Evolutionary conservation across 2,888 invertebrate species (phyloP).

Genomic region (Mimas tiliae): DNA sequence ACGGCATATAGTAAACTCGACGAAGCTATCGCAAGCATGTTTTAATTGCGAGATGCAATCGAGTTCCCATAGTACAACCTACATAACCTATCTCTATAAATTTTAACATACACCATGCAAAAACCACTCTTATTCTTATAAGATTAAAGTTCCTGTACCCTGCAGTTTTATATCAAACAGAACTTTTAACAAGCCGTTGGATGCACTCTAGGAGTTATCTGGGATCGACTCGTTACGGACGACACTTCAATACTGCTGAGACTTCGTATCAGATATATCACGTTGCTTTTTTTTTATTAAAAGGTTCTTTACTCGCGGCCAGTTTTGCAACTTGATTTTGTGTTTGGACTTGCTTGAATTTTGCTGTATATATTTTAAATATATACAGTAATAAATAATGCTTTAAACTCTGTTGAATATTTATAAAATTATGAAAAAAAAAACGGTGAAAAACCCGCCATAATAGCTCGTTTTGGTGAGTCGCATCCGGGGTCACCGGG

Average conservation of each 20-base stretch:
- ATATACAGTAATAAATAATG: too few species aligned
- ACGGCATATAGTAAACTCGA: not conserved
- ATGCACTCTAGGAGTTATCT: constrained; percentile 53
- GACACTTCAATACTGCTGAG: constrained; percentile 66
- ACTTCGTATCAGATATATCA: constrained; percentile 16
- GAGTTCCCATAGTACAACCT: constrained; percentile 29
- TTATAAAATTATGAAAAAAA: too few species aligned
- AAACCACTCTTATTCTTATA: constrained; percentile 28
- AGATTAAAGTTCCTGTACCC: constrained; percentile 33
- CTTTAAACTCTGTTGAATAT: too few species aligned
- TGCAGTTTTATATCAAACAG: constrained; percentile 34
- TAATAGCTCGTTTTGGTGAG: too few species aligned
- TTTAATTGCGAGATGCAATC: constrained; percentile 23
- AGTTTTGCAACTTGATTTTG: constrained; percentile 24
- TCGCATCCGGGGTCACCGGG: too few species aligned
- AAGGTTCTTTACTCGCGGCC: constrained; percentile 11
- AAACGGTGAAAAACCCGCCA: too few species aligned
- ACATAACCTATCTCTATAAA: constrained; percentile 5
- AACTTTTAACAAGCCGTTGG: constrained; percentile 40
- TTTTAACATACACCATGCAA: not conserved
- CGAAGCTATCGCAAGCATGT: not conserved
- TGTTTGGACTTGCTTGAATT: not conserved
- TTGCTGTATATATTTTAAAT: too few species aligned
- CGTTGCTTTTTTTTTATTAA: constrained; percentile 5
- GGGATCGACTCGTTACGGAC: constrained; percentile 64